Evolutionary conservation across 2,797 vertebrate genomes (phyloP).

Genomic region (Dromococcyx pavoninus): DNA sequence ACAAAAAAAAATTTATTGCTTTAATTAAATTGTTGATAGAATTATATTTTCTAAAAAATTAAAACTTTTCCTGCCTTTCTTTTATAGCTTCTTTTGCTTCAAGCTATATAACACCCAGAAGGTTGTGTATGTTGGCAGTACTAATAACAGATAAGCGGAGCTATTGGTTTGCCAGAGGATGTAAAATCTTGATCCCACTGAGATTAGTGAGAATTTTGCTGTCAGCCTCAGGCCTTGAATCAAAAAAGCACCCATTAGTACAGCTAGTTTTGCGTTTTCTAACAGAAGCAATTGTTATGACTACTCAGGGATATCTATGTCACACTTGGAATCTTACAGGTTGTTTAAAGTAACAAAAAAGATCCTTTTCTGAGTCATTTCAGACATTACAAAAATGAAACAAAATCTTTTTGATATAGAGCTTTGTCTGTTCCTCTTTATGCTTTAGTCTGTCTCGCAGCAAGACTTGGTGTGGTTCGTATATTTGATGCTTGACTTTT

Average conservation of each 20-base stretch:
- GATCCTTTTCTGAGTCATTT: neutral
- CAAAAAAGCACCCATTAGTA: neutral
- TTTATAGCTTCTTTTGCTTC: neutral
- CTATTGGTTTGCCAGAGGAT: neutral
- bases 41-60: neutral
- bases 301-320: neutral
- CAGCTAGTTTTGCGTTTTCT: neutral
- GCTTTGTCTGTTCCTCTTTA: neutral
- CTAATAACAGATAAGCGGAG: neutral
- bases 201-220: neutral
- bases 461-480: neutral
- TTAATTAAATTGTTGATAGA: neutral
- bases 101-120: neutral
- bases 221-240: neutral
- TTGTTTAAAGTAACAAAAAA: neutral
- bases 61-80: neutral
- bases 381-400: neutral
- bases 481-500: neutral
- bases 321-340: neutral
- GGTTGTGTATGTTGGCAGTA: neutral
- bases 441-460: neutral
- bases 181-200: neutral
- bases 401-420: neutral
- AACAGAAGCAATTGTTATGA: neutral
- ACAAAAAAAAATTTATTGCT: neutral